phyloP scores from a whole-genome alignment of 2,888 invertebrate genomes.

The Platerodrilus igneus region DNA sequence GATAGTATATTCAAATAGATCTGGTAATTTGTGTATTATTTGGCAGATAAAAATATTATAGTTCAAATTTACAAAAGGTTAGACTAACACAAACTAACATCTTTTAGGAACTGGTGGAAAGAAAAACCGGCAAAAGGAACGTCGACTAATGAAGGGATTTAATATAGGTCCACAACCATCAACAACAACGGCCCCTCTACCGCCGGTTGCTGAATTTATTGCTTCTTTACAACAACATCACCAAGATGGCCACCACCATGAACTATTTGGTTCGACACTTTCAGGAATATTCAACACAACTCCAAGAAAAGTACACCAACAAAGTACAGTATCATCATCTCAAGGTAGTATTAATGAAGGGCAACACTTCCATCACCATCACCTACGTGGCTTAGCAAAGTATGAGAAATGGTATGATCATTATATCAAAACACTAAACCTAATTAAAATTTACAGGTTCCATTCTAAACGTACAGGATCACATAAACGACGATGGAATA shows the following conservation, averaged over 20 bases:
- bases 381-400: conserved; percentile 32
- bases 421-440: conserved; percentile 5
- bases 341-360: conserved; percentile 48
- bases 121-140: conserved; percentile 89
- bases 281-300: conserved; percentile 61
- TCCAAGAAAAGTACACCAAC: conserved; percentile 50
- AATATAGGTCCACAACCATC: conserved; percentile 76
- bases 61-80: too few relatives aligned
- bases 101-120: conserved; percentile 80
- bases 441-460: conserved; percentile 35
- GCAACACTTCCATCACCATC: conserved; percentile 30
- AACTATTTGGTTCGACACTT: conserved; percentile 63
- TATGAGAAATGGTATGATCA: conserved; percentile 24
- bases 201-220: conserved; percentile 75
- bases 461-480: conserved; percentile 54
- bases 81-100: too few relatives aligned
- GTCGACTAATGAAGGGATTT: conserved; percentile 90
- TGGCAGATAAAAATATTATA: too few relatives aligned
- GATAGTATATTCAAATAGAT: too few relatives aligned
- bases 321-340: conserved; percentile 46
- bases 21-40: too few relatives aligned
- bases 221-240: conserved; percentile 66
- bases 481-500: conserved; percentile 77
- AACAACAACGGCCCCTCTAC: conserved; percentile 55
- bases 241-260: conserved; percentile 52